These are phyloP conservation scores for Urophycis tenuis DNA, from an alignment of 2,797 vertebrate genomes.

Conservation along the genomic window DNA sequence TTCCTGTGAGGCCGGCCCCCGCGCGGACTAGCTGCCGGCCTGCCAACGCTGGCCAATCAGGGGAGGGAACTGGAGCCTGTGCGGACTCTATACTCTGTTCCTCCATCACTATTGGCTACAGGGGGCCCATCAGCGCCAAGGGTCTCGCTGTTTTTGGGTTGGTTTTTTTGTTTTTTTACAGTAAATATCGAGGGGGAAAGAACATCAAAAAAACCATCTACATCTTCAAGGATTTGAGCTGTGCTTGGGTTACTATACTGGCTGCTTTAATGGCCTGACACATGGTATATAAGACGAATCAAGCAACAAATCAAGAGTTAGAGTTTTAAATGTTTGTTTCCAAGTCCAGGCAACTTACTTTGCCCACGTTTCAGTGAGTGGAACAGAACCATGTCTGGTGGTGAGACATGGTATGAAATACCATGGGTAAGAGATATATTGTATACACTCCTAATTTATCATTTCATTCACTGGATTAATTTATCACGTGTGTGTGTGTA, in stretches of 20 bases:
- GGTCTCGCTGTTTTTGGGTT: slow-evolving; percentile 4
- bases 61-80: slow-evolving; percentile 19
- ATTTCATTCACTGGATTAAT: slow-evolving; percentile 41
- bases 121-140: background rate
- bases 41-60: slow-evolving; percentile 18
- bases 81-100: slow-evolving; percentile 7
- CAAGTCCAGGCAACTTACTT: background rate
- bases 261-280: background rate
- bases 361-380: background rate
- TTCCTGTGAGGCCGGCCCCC: slow-evolving; percentile 68
- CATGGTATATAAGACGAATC: background rate
- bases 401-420: background rate
- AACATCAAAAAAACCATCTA: background rate
- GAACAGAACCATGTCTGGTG: background rate
- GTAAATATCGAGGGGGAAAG: background rate
- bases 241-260: background rate
- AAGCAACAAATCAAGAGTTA: background rate
- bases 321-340: background rate
- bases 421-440: slow-evolving; percentile 1
- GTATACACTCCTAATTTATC: slow-evolving; percentile 39
- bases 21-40: background rate
- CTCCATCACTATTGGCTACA: slow-evolving; percentile 7
- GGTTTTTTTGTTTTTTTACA: background rate
- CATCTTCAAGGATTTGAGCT: background rate
- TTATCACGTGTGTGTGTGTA: slow-evolving; percentile 41